phyloP scores from a whole-genome alignment of 2,113 vertebrate genomes.

The Isichthys henryi region DNA sequence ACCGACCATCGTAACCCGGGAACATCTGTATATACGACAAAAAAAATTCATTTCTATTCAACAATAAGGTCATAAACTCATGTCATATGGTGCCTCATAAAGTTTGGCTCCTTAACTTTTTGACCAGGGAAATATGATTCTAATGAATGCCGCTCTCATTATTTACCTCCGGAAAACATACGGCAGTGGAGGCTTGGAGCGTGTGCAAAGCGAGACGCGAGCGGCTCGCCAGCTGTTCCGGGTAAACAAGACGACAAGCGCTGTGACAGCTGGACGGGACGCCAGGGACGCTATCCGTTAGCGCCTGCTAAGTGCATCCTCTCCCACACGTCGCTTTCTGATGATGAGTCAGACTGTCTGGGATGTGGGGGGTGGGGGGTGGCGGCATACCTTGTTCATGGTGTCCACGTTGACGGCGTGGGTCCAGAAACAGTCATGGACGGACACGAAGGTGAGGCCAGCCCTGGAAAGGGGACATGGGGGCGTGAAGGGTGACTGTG shows the following conservation, averaged over 20 bases:
- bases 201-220: slow-evolving; percentile 14
- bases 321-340: background rate
- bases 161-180: background rate
- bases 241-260: background rate
- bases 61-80: background rate
- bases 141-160: slow-evolving; percentile 24
- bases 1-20: too few species aligned
- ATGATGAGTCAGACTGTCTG: background rate
- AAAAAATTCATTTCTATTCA: background rate
- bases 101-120: background rate
- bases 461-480: slow-evolving; percentile 52
- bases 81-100: background rate
- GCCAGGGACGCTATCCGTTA: background rate
- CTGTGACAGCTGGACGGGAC: background rate
- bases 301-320: background rate
- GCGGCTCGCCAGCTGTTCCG: background rate
- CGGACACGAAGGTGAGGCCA: slow-evolving; percentile 86
- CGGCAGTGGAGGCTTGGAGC: slow-evolving; percentile 27
- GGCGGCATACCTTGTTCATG: slow-evolving; percentile 81
- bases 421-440: slow-evolving; percentile 97
- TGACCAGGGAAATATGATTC: slow-evolving; percentile 4
- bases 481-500: background rate
- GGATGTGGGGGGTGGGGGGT: too few species aligned
- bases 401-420: slow-evolving; percentile 75
- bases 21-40: background rate